Conservation (phyloP, 2,888 invertebrate genomes). For the Prosopocoilus inquinatus region DNA sequence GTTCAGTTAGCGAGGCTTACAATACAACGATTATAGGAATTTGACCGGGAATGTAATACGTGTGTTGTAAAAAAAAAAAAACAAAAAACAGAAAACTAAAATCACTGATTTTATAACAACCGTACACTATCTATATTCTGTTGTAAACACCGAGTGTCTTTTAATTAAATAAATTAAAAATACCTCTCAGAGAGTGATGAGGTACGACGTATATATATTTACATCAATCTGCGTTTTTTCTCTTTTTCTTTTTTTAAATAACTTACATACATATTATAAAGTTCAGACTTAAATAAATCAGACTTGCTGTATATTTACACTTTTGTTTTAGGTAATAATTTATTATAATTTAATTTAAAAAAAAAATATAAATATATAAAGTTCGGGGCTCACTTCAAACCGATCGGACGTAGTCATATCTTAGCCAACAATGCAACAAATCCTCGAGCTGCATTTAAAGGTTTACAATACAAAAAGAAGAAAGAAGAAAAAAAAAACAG, state of each 20-base stretch:
- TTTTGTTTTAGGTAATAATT: constrained; percentile 14
- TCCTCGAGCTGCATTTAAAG: constrained; percentile 13
- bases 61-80: constrained; percentile 41
- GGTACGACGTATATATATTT: constrained; percentile 36
- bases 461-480: too few relatives aligned
- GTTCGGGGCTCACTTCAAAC: constrained; percentile 5
- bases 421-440: constrained; percentile 20
- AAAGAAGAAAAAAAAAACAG: too few relatives aligned
- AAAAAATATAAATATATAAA: background rate
- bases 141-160: constrained; percentile 13
- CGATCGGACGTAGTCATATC: background rate
- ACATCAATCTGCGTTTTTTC: constrained; percentile 23
- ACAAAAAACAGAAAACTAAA: constrained; percentile 36
- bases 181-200: constrained; percentile 40
- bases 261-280: constrained; percentile 43
- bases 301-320: constrained; percentile 44
- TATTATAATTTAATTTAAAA: constrained; percentile 4
- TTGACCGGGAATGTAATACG: constrained; percentile 47
- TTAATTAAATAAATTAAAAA: constrained; percentile 27
- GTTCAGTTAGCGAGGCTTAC: constrained; percentile 39
- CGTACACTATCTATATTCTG: constrained; percentile 14
- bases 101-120: constrained; percentile 6
- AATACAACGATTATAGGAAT: constrained; percentile 39
- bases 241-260: constrained; percentile 34
- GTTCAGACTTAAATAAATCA: constrained; percentile 50